Evolutionary conservation across 2,113 vertebrate species (phyloP).

Genomic region (Blennius ocellaris): DNA sequence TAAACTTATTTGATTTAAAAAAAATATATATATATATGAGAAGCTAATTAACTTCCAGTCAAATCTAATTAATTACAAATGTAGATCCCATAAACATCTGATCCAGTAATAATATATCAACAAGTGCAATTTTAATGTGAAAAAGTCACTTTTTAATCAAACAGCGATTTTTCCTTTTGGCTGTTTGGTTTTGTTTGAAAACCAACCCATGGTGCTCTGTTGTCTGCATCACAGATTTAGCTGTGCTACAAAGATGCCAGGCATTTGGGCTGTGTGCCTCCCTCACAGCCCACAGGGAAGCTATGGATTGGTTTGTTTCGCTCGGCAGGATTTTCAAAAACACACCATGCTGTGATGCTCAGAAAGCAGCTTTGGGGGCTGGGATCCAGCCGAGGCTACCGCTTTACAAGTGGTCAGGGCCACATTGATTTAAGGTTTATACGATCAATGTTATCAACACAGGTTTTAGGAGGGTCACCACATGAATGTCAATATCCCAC

Average conservation of each 20-base stretch:
- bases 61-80: not conserved
- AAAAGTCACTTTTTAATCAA: not conserved
- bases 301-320: constrained; percentile 63
- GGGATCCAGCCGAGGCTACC: constrained; percentile 40
- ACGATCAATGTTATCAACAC: constrained; percentile 60
- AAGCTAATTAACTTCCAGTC: not conserved
- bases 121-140: not conserved
- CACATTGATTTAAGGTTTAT: constrained; percentile 73
- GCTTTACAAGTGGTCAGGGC: constrained; percentile 68
- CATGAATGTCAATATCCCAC: constrained; percentile 61
- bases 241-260: constrained; percentile 30
- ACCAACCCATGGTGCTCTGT: not conserved
- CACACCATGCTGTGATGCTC: constrained; percentile 50
- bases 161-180: constrained; percentile 12
- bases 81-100: not conserved
- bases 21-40: too few species aligned
- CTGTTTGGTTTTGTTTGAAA: constrained; percentile 22
- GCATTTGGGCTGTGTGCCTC: constrained; percentile 38
- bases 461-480: constrained; percentile 56
- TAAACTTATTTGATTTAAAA: too few species aligned
- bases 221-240: constrained; percentile 54
- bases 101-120: not conserved
- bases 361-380: constrained; percentile 43
- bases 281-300: constrained; percentile 40
- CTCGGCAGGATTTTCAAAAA: constrained; percentile 66